Percentiles rank a stretch among this genome's conserved stretches.
Evolutionary conservation across 2,113 vertebrate genomes (phyloP).

Genomic region (Eurystomus gularis): DNA sequence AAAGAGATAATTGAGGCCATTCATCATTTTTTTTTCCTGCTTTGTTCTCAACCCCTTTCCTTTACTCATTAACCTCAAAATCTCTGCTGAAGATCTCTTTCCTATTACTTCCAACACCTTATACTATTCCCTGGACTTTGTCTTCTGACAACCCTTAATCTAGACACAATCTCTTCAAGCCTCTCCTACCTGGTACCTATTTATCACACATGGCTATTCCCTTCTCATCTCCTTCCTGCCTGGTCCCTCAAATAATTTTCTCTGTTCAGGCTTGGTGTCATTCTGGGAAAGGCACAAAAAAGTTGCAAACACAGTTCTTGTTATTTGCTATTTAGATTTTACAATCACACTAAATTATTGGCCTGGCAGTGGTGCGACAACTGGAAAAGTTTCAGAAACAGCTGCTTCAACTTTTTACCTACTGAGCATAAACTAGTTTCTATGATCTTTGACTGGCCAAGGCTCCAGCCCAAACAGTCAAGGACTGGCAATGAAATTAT

Average conservation of each 20-base stretch:
- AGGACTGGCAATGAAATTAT: background rate
- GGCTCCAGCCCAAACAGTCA: background rate
- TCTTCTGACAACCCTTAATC: slow-evolving; percentile 31
- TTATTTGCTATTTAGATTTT: background rate
- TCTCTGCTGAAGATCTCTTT: slow-evolving; percentile 2
- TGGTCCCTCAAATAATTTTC: background rate
- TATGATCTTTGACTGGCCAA: background rate
- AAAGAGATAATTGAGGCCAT: slow-evolving; percentile 44
- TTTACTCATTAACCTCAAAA: slow-evolving; percentile 48
- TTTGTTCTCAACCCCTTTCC: background rate
- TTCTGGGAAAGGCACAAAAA: background rate
- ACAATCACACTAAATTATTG: background rate
- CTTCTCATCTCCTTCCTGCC: background rate
- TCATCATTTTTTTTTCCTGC: background rate
- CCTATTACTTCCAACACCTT: background rate
- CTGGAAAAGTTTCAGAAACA: background rate
- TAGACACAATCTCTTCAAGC: slow-evolving; percentile 13
- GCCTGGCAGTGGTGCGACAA: background rate
- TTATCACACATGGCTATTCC: background rate
- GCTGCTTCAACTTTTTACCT: background rate
- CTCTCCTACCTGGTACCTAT: background rate
- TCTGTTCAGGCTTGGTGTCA: background rate
- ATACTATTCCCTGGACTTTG: background rate
- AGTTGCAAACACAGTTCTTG: background rate
- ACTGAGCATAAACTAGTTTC: background rate